Conservation (phyloP, 2,113 vertebrate species). For the Podarcis cretensis region DNA sequence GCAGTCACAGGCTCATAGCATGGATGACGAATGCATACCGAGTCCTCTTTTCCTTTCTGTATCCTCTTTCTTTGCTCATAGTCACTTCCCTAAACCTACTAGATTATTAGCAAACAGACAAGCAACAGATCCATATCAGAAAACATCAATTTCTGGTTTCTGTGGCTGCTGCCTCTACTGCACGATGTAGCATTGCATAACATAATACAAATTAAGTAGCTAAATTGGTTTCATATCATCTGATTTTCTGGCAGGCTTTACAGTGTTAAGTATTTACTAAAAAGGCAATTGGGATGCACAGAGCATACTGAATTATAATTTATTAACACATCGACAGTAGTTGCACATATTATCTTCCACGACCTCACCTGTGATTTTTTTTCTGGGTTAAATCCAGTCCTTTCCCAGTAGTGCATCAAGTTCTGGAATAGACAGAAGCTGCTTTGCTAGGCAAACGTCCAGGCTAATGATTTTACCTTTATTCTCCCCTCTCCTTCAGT, state of each 20-base stretch:
- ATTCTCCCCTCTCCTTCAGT: conserved; percentile 29
- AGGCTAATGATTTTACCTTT: conserved; percentile 65
- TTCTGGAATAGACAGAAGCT: conserved; percentile 1
- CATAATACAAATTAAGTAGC: conserved; percentile 73
- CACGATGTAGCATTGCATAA: conserved; percentile 72
- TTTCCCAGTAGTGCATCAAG: conserved; percentile 41
- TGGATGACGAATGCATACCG: not conserved
- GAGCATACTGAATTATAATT: conserved; percentile 66
- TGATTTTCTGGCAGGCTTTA: conserved; percentile 71
- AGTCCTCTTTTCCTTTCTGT: not conserved
- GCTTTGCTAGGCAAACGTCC: conserved; percentile 37
- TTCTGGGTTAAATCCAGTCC: conserved; percentile 64
- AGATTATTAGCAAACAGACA: conserved; percentile 30
- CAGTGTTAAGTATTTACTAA: conserved; percentile 72
- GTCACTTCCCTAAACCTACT: conserved; percentile 30
- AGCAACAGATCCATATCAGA: conserved; percentile 40
- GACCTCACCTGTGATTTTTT: conserved; percentile 68
- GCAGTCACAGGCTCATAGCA: not conserved
- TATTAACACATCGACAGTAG: conserved; percentile 74
- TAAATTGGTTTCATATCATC: conserved; percentile 73
- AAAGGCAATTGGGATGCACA: conserved; percentile 70
- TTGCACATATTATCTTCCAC: conserved; percentile 66
- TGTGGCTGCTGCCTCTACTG: conserved; percentile 19
- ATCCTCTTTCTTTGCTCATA: not conserved
- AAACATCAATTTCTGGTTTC: conserved; percentile 64